A percentile compares a stretch with the other conserved stretches of the same genome.
Evolutionary conservation across 1,140 invertebrate species (phyloP).

Genomic region (Globodera rostochiensis): DNA sequence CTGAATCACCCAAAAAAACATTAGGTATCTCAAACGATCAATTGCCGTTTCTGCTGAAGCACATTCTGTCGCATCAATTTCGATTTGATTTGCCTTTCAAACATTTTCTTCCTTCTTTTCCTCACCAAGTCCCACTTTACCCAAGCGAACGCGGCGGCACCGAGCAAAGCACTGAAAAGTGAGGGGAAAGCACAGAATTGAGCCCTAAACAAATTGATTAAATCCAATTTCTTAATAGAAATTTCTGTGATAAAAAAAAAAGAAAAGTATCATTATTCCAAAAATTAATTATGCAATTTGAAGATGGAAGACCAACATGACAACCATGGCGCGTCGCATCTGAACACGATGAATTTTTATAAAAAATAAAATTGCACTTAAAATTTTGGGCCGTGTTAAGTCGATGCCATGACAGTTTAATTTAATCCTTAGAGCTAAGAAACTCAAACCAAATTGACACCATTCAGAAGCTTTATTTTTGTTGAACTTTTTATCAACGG

Average conservation of each 20-base stretch:
- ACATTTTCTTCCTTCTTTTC: slow-evolving; percentile 14
- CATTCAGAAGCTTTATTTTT: too few relatives aligned
- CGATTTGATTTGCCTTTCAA: neutral
- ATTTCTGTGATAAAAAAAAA: neutral
- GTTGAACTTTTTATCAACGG: too few relatives aligned
- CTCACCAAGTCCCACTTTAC: slow-evolving; percentile 19
- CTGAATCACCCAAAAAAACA: too few relatives aligned
- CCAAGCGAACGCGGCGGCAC: slow-evolving; percentile 9
- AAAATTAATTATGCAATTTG: neutral
- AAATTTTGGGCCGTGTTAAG: too few relatives aligned
- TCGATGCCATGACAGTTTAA: too few relatives aligned
- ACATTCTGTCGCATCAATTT: neutral
- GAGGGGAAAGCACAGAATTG: neutral
- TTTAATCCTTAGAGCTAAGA: too few relatives aligned
- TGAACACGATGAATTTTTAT: neutral
- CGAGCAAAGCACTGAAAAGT: neutral
- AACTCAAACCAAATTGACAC: too few relatives aligned
- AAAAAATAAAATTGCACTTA: neutral
- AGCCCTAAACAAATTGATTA: neutral
- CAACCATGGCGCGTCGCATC: neutral
- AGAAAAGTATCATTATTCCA: too few relatives aligned
- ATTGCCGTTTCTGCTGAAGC: neutral
- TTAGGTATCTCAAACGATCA: neutral
- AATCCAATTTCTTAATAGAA: neutral
- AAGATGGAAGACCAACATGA: neutral